These are phyloP conservation scores for Columba livia DNA, from an alignment of 2,113 vertebrate genomes.

Conservation along the genomic window DNA sequence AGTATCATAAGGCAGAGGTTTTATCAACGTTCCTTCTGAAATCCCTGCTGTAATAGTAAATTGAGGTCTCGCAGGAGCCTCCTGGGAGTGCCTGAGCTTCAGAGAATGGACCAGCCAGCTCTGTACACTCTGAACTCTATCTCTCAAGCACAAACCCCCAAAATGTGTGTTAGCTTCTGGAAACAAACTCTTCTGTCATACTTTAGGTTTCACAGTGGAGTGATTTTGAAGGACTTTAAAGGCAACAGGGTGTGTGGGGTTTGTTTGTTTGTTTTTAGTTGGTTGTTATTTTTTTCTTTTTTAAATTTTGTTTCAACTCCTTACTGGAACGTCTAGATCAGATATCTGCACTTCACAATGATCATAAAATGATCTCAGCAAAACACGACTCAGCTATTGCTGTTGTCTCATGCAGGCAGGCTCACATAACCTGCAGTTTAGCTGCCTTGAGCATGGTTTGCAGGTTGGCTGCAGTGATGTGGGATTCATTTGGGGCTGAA, in stretches of 20 bases:
- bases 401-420: no score
- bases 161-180: fast-evolving
- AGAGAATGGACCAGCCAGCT: neutral
- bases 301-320: neutral
- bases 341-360: conserved; percentile 11
- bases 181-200: neutral
- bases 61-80: neutral
- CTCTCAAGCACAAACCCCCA: neutral
- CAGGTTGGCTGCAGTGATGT: no score
- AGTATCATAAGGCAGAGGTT: neutral
- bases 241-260: neutral
- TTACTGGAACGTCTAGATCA: neutral
- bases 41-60: neutral
- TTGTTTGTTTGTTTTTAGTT: neutral
- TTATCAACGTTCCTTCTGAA: neutral
- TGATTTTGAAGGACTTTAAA: conserved; percentile 20
- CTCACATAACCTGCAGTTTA: no score
- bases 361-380: neutral
- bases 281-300: neutral
- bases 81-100: neutral
- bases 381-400: neutral
- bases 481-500: no score
- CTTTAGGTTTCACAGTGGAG: neutral
- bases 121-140: neutral
- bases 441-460: no score